Evolutionary conservation across 2,888 invertebrate species (phyloP), one percentile per base, ranked within the genome.

Genomic region (Melikaiella ostensackeni): DNA sequence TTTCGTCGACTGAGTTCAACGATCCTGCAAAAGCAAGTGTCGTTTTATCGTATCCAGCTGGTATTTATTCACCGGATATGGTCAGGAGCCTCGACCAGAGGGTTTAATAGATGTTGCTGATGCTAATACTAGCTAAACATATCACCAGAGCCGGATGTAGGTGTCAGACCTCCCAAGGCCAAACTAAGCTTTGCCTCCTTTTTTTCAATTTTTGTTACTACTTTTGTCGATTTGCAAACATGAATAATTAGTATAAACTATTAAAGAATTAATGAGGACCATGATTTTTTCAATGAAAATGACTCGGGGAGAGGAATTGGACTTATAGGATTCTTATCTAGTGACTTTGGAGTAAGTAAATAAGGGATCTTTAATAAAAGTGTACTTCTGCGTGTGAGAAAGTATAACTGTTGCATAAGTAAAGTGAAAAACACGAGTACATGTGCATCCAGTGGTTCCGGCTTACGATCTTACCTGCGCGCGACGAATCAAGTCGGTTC

Each of bases 401-500:
- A 75, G 21, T 63, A 63, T 30, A 46, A 66, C 35, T 24, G 42
- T 75, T 30, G 55, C n/a, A 30, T 61, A 70, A 76, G 30, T 46
- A 70, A 70, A 70, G n/a, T 70, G 70, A 27, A 70, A 70, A 70
- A 70, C 33, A 70, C 13, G 50, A 70, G 50, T 21, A 21, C 55
- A 55, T 55, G 50, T 2, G 8, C 50, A 50, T 70, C n/a, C n/a
- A 73, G 61, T 61, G 30, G 61, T 66, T 57, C 55, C n/a, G 21
- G 38, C n/a, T 27, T 59, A 33, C 75, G 62, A 63, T 21, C 16
- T 38, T 62, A 75, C 62, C 70, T 76, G 73, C 63, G 74, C 76
- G 50, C 42, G 46, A 55, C 78, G 74, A 78, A 76, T 79, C 76
- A 66, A 59, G 73, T 77, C 79, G 42, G 73, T 79, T 77, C 63